Evolutionary conservation across 2,888 invertebrate genomes (phyloP).

Genomic region (Camponotus fellah): DNA sequence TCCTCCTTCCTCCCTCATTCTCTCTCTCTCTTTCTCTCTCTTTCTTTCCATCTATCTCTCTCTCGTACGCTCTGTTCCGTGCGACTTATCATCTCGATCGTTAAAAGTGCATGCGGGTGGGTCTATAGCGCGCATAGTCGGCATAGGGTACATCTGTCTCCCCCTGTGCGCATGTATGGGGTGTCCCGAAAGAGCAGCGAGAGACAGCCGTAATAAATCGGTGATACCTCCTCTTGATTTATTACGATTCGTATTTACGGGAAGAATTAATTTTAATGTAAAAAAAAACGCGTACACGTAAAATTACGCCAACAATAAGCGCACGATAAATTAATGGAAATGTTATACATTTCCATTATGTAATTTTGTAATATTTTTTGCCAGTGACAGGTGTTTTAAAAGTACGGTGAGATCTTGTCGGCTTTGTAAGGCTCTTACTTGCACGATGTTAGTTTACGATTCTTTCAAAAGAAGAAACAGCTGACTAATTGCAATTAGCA

Average conservation of each 20-base stretch:
- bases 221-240: not conserved
- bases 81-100: slow-evolving; percentile 69
- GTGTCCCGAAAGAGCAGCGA: slow-evolving; percentile 17
- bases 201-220: not conserved
- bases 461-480: not conserved
- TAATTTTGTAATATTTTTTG: not conserved
- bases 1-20: slow-evolving; percentile 28
- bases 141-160: slow-evolving; percentile 68
- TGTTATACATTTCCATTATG: not conserved
- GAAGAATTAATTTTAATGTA: slow-evolving; percentile 10
- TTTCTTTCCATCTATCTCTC: not conserved
- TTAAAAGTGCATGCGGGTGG: slow-evolving; percentile 74
- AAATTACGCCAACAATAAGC: not conserved
- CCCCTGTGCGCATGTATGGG: slow-evolving; percentile 48
- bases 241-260: not conserved
- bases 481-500: slow-evolving; percentile 4
- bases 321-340: not conserved
- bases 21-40: slow-evolving; percentile 35
- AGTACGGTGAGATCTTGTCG: not conserved
- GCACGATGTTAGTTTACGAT: not conserved
- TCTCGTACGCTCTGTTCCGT: slow-evolving; percentile 53
- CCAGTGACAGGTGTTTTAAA: not conserved
- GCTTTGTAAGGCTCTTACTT: not conserved
- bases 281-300: not conserved
- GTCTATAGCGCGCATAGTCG: slow-evolving; percentile 62